Conservation (phyloP, 2,113 vertebrate species). For the Anarrhichthys ocellatus region DNA sequence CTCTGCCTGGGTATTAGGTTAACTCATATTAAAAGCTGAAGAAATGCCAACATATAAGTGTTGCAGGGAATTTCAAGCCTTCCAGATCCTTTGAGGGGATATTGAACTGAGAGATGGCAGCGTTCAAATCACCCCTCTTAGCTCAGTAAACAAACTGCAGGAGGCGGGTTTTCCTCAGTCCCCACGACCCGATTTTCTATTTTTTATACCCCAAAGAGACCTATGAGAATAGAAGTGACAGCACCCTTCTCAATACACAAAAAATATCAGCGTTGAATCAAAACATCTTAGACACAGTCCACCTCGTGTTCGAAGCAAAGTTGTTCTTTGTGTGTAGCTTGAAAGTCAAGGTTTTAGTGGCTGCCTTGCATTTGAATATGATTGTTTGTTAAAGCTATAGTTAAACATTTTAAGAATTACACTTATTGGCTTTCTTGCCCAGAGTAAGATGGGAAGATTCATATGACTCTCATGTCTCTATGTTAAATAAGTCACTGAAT, state of each 20-base stretch:
- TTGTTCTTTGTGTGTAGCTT: background rate
- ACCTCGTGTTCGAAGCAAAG: background rate
- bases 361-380: background rate
- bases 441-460: background rate
- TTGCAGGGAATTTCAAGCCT: slow-evolving; percentile 15
- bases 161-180: slow-evolving; percentile 2
- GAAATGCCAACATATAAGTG: slow-evolving; percentile 23
- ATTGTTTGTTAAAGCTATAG: background rate
- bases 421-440: background rate
- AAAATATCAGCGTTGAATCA: background rate
- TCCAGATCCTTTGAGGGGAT: slow-evolving; percentile 20
- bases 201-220: background rate
- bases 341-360: background rate
- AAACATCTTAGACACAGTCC: background rate
- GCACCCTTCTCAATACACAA: background rate
- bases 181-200: background rate
- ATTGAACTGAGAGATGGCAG: slow-evolving; percentile 3
- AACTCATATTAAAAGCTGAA: slow-evolving; percentile 29
- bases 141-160: slow-evolving; percentile 43
- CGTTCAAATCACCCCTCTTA: background rate
- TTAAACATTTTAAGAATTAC: background rate
- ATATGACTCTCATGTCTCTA: background rate
- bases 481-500: background rate
- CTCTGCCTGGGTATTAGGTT: background rate
- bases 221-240: background rate